These are phyloP conservation scores for Lagopus leucura DNA, from an alignment of 2,113 vertebrate species.

Conservation along the genomic window DNA sequence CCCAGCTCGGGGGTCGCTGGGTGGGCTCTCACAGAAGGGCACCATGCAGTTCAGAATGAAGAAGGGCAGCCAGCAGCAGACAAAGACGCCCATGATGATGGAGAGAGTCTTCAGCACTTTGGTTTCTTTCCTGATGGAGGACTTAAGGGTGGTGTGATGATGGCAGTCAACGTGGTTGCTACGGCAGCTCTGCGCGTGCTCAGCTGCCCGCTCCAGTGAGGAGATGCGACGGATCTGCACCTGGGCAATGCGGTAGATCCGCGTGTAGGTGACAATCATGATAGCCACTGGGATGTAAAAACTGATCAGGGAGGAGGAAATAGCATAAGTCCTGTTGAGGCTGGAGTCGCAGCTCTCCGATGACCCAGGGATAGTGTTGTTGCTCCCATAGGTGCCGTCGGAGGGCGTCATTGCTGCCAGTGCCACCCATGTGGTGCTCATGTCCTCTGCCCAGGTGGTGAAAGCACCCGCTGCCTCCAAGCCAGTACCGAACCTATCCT, in stretches of 20 bases:
- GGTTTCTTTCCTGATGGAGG: constrained; percentile 90
- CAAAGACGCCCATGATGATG: constrained; percentile 94
- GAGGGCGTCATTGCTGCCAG: constrained; percentile 38
- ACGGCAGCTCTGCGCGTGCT: constrained; percentile 88
- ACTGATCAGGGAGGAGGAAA: constrained; percentile 95
- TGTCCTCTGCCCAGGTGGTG: constrained; percentile 45
- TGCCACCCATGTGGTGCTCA: constrained; percentile 59
- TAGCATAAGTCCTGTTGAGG: constrained; percentile 91
- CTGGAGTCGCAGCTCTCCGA: constrained; percentile 90
- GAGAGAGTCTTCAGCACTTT: constrained; percentile 95
- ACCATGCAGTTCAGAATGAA: constrained; percentile 94
- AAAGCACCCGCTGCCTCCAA: constrained; percentile 44
- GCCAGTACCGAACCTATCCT: not conserved
- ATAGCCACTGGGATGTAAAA: constrained; percentile 96
- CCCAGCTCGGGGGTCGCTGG: constrained; percentile 72
- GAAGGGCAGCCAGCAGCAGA: constrained; percentile 96
- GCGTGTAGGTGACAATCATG: constrained; percentile 94
- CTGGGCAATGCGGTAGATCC: constrained; percentile 94
- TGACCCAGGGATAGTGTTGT: not conserved
- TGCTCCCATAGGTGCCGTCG: not conserved
- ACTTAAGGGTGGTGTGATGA: constrained; percentile 83
- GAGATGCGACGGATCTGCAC: constrained; percentile 91
- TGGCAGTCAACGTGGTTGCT: constrained; percentile 78
- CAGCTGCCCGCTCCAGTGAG: constrained; percentile 89
- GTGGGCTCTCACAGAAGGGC: constrained; percentile 87